Percentiles rank a stretch among this genome's conserved stretches.
Evolutionary conservation across 2,888 invertebrate species (phyloP).

Genomic region (Leistus spinibarbis): DNA sequence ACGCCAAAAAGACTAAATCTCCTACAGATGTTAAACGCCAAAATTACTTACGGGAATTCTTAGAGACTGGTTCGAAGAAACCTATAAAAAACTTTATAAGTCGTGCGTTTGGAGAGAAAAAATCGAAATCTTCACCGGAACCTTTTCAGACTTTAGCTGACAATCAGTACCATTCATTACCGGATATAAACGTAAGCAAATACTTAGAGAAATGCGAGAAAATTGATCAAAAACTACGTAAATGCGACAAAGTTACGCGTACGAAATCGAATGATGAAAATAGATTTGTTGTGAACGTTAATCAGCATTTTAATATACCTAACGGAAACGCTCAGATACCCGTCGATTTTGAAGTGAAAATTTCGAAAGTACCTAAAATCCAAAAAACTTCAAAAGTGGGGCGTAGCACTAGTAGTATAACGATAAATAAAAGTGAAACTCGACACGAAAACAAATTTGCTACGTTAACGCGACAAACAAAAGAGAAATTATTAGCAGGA

Average conservation of each 20-base stretch:
- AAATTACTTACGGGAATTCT: conserved; percentile 55
- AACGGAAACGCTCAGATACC: conserved; percentile 50
- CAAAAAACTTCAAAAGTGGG: conserved; percentile 22
- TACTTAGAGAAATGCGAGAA: conserved; percentile 73
- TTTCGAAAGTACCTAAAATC: conserved; percentile 54
- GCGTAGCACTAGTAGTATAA: conserved; percentile 14
- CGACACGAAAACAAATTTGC: conserved; percentile 8
- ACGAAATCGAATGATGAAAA: conserved; percentile 43
- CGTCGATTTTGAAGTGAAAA: conserved; percentile 57
- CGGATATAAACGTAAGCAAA: conserved; percentile 72
- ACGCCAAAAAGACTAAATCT: conserved; percentile 27
- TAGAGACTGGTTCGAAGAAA: conserved; percentile 55
- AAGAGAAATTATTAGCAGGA: conserved; percentile 29
- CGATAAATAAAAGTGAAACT: conserved; percentile 1
- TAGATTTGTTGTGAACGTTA: conserved; percentile 57
- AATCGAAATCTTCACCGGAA: conserved; percentile 52
- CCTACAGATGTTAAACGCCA: conserved; percentile 45
- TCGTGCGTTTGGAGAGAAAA: conserved; percentile 58
- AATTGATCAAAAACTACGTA: conserved; percentile 72
- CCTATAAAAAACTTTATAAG: conserved; percentile 56
- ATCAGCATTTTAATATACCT: conserved; percentile 56
- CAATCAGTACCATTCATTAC: conserved; percentile 74
- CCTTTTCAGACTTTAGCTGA: conserved; percentile 56
- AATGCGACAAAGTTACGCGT: conserved; percentile 51
- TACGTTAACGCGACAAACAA: conserved; percentile 27